Evolutionary conservation across 2,888 invertebrate genomes (phyloP).

Genomic region (Harpalus rubripes): DNA sequence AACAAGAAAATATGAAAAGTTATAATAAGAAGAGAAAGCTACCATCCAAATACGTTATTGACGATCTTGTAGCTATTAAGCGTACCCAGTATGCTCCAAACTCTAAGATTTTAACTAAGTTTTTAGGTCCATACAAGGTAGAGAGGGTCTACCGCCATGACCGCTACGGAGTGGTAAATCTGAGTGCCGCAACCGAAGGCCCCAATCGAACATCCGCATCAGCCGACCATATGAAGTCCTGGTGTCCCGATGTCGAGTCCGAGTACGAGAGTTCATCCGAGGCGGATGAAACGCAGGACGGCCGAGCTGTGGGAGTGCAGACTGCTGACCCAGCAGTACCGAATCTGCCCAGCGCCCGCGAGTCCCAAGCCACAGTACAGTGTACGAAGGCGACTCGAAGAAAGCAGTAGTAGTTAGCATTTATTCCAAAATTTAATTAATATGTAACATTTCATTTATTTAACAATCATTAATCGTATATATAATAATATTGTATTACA

Average conservation of each 20-base stretch:
- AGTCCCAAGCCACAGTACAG: too few species aligned
- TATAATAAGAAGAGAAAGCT: slow-evolving; percentile 67
- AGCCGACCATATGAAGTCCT: slow-evolving; percentile 70
- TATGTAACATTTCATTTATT: too few species aligned
- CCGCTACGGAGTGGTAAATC: slow-evolving; percentile 71
- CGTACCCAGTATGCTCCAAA: slow-evolving; percentile 72
- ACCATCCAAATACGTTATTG: slow-evolving; percentile 68
- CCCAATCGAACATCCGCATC: slow-evolving; percentile 68
- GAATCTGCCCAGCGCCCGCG: too few species aligned
- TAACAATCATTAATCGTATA: too few species aligned
- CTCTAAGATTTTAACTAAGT: slow-evolving; percentile 72
- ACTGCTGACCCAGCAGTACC: too few species aligned
- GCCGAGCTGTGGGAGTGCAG: slow-evolving; percentile 45
- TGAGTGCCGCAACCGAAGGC: slow-evolving; percentile 69
- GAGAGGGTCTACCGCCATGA: slow-evolving; percentile 70
- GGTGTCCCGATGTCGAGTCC: slow-evolving; percentile 25
- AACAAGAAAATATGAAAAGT: slow-evolving; percentile 66
- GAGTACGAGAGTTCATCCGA: slow-evolving; percentile 34
- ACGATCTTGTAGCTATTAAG: slow-evolving; percentile 72
- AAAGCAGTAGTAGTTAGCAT: too few species aligned
- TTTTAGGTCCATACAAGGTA: slow-evolving; percentile 72
- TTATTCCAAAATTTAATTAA: too few species aligned
- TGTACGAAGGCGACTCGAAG: too few species aligned
- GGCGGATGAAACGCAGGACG: slow-evolving; percentile 41
- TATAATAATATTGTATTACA: too few species aligned